Evolutionary conservation across 2,888 invertebrate genomes (phyloP), one percentile per base, ranked within the genome.

Genomic region (Drosophila seclusa): DNA sequence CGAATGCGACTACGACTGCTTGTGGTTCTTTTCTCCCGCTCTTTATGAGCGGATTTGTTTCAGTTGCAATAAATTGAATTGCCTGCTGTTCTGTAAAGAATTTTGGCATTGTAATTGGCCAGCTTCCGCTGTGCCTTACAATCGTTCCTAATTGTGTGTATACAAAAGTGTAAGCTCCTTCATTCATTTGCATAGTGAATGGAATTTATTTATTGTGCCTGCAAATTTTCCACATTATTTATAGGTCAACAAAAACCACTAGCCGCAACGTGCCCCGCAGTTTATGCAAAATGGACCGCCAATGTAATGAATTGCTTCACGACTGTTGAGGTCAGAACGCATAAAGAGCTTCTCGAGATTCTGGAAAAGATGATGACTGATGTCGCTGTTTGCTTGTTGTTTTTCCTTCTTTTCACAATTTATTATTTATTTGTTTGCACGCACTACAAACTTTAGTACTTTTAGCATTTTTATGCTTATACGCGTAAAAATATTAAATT

Each of bases 151-250:
- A 87, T 84, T 82, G 70, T 64, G 65, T 60, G 57, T 57, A 57
- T 48, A 67, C 24, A 38, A 60, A 45, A 50, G 38, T 67, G 57
- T 57, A 45, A 63, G 68, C 65, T 62, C 50, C 38, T 53, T 48
- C 60, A 73, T 67, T 74, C 68, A 89, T 84, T 89, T 89, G 74
- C 82, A 89, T 87, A 73, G 70, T 55, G 68, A 84, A 86, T 76
- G 65, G 64, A 73, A 87, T 87, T 89, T 89, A 86, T 88, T 84
- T 89, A 87, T 89, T 76, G 73, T 70, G 59, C 60, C 59, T 63
- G 66, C 81, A 69, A 89, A 81, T 76, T 89, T 73, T 74, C 68
- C 79, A 77, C 75, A 77, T 87, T 89, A 89, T 89, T 87, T 85
- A 89, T 87, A 76, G 87, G 77, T 84, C 82, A 89, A 73, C 64